Evolutionary conservation across 2,113 vertebrate species (phyloP), one percentile per base, ranked within the genome.

Genomic region (Forbesichthys agassizii): DNA sequence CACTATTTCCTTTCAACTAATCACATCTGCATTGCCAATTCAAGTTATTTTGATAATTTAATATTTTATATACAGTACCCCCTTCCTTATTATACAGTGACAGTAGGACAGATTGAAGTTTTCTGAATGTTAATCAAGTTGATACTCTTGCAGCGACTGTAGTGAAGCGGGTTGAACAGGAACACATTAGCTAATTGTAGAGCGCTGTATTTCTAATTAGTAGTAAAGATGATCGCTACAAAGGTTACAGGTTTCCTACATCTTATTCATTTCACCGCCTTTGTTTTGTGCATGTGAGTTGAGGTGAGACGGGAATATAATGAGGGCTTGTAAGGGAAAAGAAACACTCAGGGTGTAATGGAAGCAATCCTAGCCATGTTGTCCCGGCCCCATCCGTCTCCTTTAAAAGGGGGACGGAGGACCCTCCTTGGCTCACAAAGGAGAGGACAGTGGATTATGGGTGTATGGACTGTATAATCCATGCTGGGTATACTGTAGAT

Each of bases 41-140:
- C 33, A 5, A 48, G 11, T 49, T 70, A 12, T 51, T 68, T 61
- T 58, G 5, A 6, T 5, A 42, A 42, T 42, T 42, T 42, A 0
- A 42, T 42, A 7, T 42, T 42, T 42, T 6, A 42, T 42, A 42
- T 42, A 42, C 7, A 42, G 16, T 42, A 3, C 56, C 20, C 18
- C 11, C 20, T 8, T 11, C 51, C n/a, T 46, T 60, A 53, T 68
- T 27, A 48, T 33, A 16, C 9, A 18, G 47, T 48, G 60, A 71
- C 63, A 8, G 20, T 92, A 88, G 90, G 92, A 90, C 75, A 90
- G 33, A 55, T 9, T 82, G 83, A 88, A 75, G 86, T 85, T 92
- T 93, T 94, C 92, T 80, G 94, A 93, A 94, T 93, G 90, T 93
- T 93, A 93, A 93, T 93, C 88, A 92, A 89, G 91, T 89, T 92